A percentile compares a stretch with the other conserved stretches of the same genome.
Evolutionary conservation across 2,888 invertebrate species (phyloP).

Genomic region (Ypsolopha scabrella): DNA sequence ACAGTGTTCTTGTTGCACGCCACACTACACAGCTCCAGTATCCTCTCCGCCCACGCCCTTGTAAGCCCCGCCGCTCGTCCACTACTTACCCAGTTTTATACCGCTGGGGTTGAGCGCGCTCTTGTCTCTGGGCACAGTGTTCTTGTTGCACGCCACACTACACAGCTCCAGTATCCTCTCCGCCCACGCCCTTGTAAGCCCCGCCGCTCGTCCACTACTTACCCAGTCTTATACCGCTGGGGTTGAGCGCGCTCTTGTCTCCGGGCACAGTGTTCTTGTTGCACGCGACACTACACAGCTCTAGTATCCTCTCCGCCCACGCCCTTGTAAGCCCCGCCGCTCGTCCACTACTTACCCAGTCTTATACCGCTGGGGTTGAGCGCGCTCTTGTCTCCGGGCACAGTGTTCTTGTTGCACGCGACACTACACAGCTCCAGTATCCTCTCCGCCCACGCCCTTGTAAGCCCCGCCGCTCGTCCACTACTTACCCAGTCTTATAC

Average conservation of each 20-base stretch:
- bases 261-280: constrained; percentile 99
- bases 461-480: constrained; percentile 63
- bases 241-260: constrained; percentile 96
- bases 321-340: constrained; percentile 81
- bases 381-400: constrained; percentile 97
- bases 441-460: constrained; percentile 89
- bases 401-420: constrained; percentile 98
- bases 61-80: constrained; percentile 68
- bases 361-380: constrained; percentile 95
- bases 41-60: constrained; percentile 89
- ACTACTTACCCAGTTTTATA: too few relatives aligned
- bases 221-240: constrained; percentile 96
- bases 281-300: constrained; percentile 91
- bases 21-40: constrained; percentile 90
- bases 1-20: constrained; percentile 98
- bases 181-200: constrained; percentile 86
- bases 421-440: constrained; percentile 91
- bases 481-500: too few relatives aligned
- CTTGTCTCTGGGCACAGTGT: constrained; percentile 97
- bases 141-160: constrained; percentile 96
- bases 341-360: too few relatives aligned
- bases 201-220: constrained; percentile 25
- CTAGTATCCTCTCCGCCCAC: constrained; percentile 89
- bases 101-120: constrained; percentile 96
- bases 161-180: constrained; percentile 92